Evolutionary conservation across 2,888 invertebrate species (phyloP), one percentile per base, ranked within the genome.

Genomic region (Laothoe populi): DNA sequence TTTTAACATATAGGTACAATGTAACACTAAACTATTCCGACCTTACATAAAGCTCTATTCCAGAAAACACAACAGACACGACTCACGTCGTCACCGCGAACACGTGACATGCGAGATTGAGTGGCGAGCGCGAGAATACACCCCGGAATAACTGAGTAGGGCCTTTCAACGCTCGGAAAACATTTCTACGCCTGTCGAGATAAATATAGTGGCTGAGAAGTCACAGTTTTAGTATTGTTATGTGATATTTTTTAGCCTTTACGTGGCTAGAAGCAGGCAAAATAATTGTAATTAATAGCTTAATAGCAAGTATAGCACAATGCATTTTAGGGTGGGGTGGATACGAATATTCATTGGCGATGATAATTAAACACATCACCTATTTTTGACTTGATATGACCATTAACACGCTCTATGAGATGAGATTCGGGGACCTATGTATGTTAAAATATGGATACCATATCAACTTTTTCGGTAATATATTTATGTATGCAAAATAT

Each of bases 111-210:
- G 53, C 19, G 31, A 53, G 31, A 53, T 53, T 35, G 53, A 53
- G 53, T 35, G 53, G 53, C 23, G 8, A 4, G 19, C n/a, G 48
- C 31, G 35, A 53, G 53, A 53, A 53, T 53, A 53, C 53, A 35
- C 35, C 11, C 19, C 53, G 35, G 53, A 53, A 35, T 35, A 53
- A 35, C 31, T 19, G 31, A 31, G 19, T 31, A 13, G n/a, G 24
- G 49, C 16, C 16, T 49, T 53, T 35, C 35, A 53, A 35, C 35
- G 53, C 7, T 35, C 35, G 31, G 19, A 19, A 53, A 31, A 53
- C 11, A 13, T 35, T 53, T 31, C 53, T 19, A 3, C 19, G 10
- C 31, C 31, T 42, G 40, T 19, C 53, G 31, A 4, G 31, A 5
- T 19, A 19, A 5, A 10, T 4, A 13, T 11, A 8, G 19, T 4